phyloP scores from a whole-genome alignment of 1,140 invertebrate species.

The Drosophila littoralis region DNA sequence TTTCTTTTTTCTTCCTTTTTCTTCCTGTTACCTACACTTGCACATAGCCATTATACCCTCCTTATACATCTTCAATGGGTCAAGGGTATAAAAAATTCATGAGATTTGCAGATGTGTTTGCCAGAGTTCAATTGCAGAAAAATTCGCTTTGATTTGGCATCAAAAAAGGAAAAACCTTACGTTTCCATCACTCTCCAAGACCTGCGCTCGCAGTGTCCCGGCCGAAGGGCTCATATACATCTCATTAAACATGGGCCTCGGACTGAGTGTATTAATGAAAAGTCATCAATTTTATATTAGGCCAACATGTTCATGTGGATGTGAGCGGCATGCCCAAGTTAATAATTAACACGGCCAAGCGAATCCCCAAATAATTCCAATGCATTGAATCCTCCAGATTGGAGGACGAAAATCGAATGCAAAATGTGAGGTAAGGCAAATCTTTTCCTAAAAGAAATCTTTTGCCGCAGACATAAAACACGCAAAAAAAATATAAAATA shows the following conservation, averaged over 20 bases:
- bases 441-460: constrained; percentile 1
- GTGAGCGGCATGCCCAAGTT: constrained; percentile 53
- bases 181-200: not conserved
- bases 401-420: not conserved
- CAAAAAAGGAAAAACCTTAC: not conserved
- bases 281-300: constrained; percentile 67
- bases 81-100: not conserved
- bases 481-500: constrained; percentile 12
- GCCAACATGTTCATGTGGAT: constrained; percentile 34
- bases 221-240: not conserved
- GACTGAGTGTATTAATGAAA: constrained; percentile 49
- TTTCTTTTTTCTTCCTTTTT: no score
- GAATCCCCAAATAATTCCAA: constrained; percentile 2
- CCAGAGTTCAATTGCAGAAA: not conserved
- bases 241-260: constrained; percentile 20
- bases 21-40: no score
- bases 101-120: not conserved
- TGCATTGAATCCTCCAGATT: not conserved
- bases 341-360: constrained; percentile 47
- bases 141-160: not conserved
- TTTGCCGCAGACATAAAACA: constrained; percentile 35
- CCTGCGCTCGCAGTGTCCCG: not conserved
- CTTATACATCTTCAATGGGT: no score
- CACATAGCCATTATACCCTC: no score
- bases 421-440: constrained; percentile 11